These are phyloP conservation scores for Rhodinocichla rosea DNA, from an alignment of 2,113 vertebrate genomes.

Conservation along the genomic window DNA sequence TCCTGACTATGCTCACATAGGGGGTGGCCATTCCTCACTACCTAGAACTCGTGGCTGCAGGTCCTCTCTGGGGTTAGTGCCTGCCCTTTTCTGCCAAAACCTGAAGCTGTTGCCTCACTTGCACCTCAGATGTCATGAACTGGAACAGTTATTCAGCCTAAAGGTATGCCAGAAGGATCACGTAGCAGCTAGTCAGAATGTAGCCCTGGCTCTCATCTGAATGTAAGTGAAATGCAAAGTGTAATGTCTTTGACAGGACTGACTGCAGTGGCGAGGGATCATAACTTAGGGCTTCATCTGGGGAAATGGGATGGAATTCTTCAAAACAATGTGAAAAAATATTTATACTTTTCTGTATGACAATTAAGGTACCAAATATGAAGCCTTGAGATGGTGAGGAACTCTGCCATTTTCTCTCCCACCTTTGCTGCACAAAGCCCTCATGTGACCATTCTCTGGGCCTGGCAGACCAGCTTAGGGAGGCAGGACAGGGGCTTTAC, in stretches of 20 bases:
- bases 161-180: background rate
- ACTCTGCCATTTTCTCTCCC: background rate
- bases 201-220: background rate
- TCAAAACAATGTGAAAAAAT: background rate
- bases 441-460: background rate
- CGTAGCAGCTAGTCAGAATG: background rate
- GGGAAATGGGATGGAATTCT: background rate
- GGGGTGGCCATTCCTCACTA: background rate
- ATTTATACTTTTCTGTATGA: background rate
- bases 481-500: background rate
- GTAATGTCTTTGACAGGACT: background rate
- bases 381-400: background rate
- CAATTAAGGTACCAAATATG: background rate
- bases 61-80: background rate
- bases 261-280: background rate
- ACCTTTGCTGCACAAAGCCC: background rate
- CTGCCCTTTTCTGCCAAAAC: background rate
- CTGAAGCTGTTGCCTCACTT: background rate
- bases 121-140: background rate
- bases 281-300: background rate
- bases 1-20: fast-evolving
- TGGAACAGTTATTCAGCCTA: background rate
- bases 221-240: background rate
- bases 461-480: background rate
- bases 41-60: background rate